These are phyloP conservation scores for Hemicentrotus pulcherrimus DNA, from an alignment of 35 echinoderm and acorn worm genomes.

Conservation along the genomic window DNA sequence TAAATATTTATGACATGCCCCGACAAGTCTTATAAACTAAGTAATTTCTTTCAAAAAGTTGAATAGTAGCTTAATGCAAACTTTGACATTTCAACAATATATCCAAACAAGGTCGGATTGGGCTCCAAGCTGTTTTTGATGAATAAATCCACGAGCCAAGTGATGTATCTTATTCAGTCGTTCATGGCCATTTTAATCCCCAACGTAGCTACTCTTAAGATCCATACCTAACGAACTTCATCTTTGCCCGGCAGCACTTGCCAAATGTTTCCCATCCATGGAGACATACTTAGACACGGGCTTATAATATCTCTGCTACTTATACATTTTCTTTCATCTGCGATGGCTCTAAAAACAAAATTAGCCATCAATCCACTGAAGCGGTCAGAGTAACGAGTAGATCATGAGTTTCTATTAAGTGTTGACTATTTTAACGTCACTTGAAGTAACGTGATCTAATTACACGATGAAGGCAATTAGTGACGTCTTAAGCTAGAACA, in stretches of 20 bases:
- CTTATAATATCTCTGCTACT: not conserved
- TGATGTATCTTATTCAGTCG: not conserved
- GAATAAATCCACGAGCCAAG: not conserved
- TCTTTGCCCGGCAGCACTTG: too few species aligned
- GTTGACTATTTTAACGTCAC: not conserved
- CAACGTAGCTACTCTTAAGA: not conserved
- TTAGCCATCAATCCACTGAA: not conserved
- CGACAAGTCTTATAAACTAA: too few species aligned
- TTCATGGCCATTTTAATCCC: not conserved
- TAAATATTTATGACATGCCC: not conserved
- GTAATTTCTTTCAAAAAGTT: not conserved
- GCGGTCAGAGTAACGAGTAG: not conserved
- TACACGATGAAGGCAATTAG: too few species aligned
- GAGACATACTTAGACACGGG: not conserved
- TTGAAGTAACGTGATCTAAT: not conserved
- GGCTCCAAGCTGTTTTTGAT: not conserved
- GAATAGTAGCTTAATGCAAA: not conserved
- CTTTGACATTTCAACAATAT: not conserved
- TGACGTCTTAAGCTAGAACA: too few species aligned
- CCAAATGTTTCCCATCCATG: not conserved
- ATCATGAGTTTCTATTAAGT: not conserved
- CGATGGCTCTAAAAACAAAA: not conserved
- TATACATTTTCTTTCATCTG: not conserved
- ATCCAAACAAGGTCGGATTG: not conserved
- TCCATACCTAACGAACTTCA: too few species aligned